Conservation (phyloP, 1,140 invertebrate species). For the Drosophila trapezifrons region DNA sequence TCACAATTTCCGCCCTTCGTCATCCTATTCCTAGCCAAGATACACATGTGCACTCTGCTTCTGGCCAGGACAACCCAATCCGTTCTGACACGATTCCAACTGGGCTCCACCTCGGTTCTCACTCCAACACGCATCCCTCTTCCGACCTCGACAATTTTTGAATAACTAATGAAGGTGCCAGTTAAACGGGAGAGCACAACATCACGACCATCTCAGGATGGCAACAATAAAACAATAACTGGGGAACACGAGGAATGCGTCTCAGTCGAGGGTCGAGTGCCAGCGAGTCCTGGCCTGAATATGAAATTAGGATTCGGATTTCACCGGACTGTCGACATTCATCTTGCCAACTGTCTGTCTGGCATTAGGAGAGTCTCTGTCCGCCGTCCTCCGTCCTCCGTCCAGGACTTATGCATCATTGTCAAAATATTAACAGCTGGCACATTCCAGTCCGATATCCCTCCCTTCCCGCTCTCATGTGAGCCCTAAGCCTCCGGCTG, state of each 20-base stretch:
- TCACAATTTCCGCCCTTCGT: slow-evolving; percentile 5
- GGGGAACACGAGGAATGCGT: slow-evolving; percentile 34
- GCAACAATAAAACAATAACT: slow-evolving; percentile 68
- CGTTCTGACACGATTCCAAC: slow-evolving; percentile 70
- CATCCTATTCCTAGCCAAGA: background rate
- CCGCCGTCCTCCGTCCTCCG: slow-evolving; percentile 40
- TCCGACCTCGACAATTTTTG: slow-evolving; percentile 70
- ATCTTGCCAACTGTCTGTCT: slow-evolving; percentile 77
- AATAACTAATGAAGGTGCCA: slow-evolving; percentile 81
- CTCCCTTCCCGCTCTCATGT: slow-evolving; percentile 29
- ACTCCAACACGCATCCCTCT: background rate
- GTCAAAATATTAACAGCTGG: slow-evolving; percentile 82
- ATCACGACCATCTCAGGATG: slow-evolving; percentile 22
- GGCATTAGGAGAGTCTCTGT: slow-evolving; percentile 59
- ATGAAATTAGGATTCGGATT: slow-evolving; percentile 79
- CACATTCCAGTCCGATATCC: slow-evolving; percentile 50
- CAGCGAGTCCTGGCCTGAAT: slow-evolving; percentile 68
- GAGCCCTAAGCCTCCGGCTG: slow-evolving; percentile 60
- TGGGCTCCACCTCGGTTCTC: slow-evolving; percentile 41
- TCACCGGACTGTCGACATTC: slow-evolving; percentile 78
- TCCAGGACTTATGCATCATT: slow-evolving; percentile 77
- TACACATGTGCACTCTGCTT: slow-evolving; percentile 57
- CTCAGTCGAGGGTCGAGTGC: slow-evolving; percentile 23
- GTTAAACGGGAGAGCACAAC: slow-evolving; percentile 54
- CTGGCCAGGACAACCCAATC: slow-evolving; percentile 50